phyloP scores from a whole-genome alignment of 35 echinoderm and acorn worm genomes.

The Chiridota heheva region DNA sequence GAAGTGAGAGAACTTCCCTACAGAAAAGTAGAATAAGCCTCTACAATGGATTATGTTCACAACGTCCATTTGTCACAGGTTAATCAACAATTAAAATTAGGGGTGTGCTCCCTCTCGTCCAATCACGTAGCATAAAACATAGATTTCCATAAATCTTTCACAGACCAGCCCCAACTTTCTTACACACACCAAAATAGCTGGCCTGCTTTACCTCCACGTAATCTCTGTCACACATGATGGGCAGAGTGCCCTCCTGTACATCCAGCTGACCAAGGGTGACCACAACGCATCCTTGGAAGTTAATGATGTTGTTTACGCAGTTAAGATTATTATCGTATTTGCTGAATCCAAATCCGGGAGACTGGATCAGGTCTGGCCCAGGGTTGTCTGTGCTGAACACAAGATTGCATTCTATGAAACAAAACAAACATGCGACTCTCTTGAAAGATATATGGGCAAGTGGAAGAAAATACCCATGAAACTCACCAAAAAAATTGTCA shows the following conservation, averaged over 20 bases:
- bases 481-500: not conserved
- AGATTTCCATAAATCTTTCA: too few relatives aligned
- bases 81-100: too few relatives aligned
- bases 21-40: too few relatives aligned
- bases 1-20: too few relatives aligned
- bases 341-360: slow-evolving; percentile 4
- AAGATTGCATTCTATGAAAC: slow-evolving; percentile 2
- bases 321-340: slow-evolving; percentile 3
- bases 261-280: not conserved
- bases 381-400: slow-evolving; percentile 2
- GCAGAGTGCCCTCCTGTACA: not conserved
- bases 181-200: too few relatives aligned
- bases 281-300: slow-evolving; percentile 11
- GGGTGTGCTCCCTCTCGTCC: too few relatives aligned
- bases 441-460: not conserved
- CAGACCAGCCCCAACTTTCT: too few relatives aligned
- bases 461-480: not conserved
- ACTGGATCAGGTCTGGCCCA: not conserved
- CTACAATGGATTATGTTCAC: too few relatives aligned
- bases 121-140: too few relatives aligned
- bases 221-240: not conserved
- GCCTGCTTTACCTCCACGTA: slow-evolving; percentile 27
- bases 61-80: too few relatives aligned
- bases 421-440: not conserved
- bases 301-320: slow-evolving; percentile 30